phyloP scores from a whole-genome alignment of 2,797 vertebrate genomes.

The Bradypodion pumilum region DNA sequence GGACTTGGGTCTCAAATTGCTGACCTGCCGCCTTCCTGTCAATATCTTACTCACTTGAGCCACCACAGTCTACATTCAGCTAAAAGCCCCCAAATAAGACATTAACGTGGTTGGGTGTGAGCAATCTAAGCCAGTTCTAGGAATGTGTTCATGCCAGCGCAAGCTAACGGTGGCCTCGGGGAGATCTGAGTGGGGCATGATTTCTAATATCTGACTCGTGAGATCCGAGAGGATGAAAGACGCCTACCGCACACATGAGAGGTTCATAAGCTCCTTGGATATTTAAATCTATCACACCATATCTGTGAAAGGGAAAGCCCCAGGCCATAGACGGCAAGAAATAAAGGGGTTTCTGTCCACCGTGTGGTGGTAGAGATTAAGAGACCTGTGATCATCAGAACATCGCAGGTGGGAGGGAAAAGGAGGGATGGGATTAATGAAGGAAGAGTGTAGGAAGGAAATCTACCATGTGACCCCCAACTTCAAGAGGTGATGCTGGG shows the following conservation, averaged over 20 bases:
- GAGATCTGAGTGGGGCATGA: not conserved
- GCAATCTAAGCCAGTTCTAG: not conserved
- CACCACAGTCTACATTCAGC: no score
- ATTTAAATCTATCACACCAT: slow-evolving; percentile 13
- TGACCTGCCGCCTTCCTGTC: no score
- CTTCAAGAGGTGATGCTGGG: not conserved
- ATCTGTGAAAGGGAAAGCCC: not conserved
- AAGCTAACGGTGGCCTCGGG: not conserved
- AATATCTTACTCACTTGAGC: no score
- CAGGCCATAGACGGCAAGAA: not conserved
- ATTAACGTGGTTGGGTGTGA: not conserved
- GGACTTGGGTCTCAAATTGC: no score
- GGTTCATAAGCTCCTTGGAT: slow-evolving; percentile 8
- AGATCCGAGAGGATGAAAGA: not conserved
- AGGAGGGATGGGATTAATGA: slow-evolving; percentile 7
- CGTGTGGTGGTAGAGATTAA: not conserved
- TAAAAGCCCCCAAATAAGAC: not conserved
- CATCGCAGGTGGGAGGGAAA: not conserved
- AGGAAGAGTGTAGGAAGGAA: not conserved
- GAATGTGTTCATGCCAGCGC: not conserved
- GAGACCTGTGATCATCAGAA: slow-evolving; percentile 9
- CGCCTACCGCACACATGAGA: not conserved
- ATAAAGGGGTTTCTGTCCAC: slow-evolving; percentile 26
- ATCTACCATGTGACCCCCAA: not conserved
- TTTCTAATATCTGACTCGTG: slow-evolving; percentile 1